phyloP scores from a whole-genome alignment of 2,113 vertebrate genomes.

The Protobothrops flavoviridis region DNA sequence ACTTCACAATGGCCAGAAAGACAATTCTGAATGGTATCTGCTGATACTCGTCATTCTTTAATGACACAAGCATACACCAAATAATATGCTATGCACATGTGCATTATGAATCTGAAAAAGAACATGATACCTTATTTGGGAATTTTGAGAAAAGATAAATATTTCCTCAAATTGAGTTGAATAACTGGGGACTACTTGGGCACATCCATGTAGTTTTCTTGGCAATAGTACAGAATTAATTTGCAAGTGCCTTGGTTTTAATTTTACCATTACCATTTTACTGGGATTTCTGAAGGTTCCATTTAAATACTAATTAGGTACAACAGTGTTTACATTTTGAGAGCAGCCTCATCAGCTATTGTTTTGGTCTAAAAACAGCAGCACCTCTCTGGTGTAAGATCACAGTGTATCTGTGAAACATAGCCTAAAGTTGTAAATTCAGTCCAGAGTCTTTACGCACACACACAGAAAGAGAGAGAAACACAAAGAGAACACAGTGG shows the following conservation, averaged over 20 bases:
- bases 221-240: neutral
- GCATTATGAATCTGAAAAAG: neutral
- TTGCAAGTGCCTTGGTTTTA: neutral
- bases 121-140: neutral
- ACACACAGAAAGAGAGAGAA: too few relatives aligned
- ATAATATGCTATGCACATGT: neutral
- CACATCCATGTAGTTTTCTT: neutral
- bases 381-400: neutral
- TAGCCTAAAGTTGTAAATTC: neutral
- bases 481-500: neutral
- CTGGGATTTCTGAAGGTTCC: neutral
- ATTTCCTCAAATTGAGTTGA: neutral
- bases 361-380: neutral
- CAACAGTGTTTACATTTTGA: neutral
- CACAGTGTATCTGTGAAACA: neutral
- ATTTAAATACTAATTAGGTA: neutral
- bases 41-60: neutral
- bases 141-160: neutral
- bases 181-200: neutral
- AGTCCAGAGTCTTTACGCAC: neutral
- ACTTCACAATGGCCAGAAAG: neutral
- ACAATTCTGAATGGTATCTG: neutral
- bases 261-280: neutral
- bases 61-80: neutral
- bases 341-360: neutral